Base-by-base conservation (phyloP, 2,797 vertebrate species). In the Phaenicophaeus curvirostris region DNA sequence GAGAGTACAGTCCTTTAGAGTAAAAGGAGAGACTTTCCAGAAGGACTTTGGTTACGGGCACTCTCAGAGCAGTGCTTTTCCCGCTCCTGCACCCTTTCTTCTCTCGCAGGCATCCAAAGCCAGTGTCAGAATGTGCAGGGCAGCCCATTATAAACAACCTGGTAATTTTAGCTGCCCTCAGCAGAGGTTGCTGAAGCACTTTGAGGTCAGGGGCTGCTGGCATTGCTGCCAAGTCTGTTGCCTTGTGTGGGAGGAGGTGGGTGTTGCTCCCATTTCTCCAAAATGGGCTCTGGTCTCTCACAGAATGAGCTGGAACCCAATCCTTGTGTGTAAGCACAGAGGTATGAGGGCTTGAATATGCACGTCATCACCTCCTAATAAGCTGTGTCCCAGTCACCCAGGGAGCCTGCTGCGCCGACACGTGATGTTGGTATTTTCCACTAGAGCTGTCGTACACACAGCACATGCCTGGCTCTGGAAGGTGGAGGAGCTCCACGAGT, bases 371-470 rank as follows among this genome's bases (percentile, higher is more conserved):
- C 88, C 79, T 86, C 41, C 81, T 80, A 87, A 90, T 86, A 94
- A 54, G 33, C 89, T 19, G 67, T 57, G 76, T 48, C 65, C 84
- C 8, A 5, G 12, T 72, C 81, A 42, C 33, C 55, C 65, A 3
- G 71, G 59, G 54, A 85, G 68, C n/a, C 66, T 59, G 85, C 65
- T 30, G 72, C 89, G 41, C 33, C 1, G 2, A 50, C 86, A 92
- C 35, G 35, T 74, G 95, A 63, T 75, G 8, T 53, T 76, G 92
- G 91, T 77, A 84, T 96, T 96, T 95, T 93, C 93, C 95, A 90
- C 90, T 90, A 89, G 93, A 81, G 15, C 0, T 84, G 81, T 77
- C 62, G 21, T 30, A 65, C 33, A 33, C 91, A 63, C 48, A 88
- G 62, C 80, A 80, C 54, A 2, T 50, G 78, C 23, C 66, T 92